A percentile compares a stretch with the other conserved stretches of the same genome.
Conservation (phyloP, 2,888 invertebrate genomes). For the Xestia sexstrigata region DNA sequence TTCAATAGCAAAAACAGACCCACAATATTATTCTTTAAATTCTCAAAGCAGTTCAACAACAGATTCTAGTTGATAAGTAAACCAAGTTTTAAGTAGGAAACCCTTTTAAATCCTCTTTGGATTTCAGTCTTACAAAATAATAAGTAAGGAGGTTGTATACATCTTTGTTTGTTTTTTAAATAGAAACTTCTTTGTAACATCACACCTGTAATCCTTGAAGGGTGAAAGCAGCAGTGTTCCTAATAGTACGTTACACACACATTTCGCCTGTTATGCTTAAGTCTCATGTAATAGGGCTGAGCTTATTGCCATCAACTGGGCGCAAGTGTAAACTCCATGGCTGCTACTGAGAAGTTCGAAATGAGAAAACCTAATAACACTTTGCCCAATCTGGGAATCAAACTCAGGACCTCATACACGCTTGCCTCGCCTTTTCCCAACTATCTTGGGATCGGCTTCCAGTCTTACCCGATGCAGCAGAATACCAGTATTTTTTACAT, state of each 20-base stretch:
- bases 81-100: slow-evolving; percentile 38
- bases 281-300: neutral
- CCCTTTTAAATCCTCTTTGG: slow-evolving; percentile 41
- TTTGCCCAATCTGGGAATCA: neutral
- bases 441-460: neutral
- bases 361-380: neutral
- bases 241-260: neutral
- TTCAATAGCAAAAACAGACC: neutral
- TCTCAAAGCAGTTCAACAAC: neutral
- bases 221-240: neutral
- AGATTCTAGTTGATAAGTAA: slow-evolving; percentile 21
- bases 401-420: neutral
- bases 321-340: neutral
- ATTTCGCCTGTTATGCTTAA: neutral
- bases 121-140: slow-evolving; percentile 30
- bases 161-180: slow-evolving; percentile 14
- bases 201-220: neutral
- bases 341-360: neutral
- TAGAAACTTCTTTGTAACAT: slow-evolving; percentile 40
- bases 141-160: slow-evolving; percentile 5
- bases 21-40: slow-evolving; percentile 21
- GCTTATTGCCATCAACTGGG: neutral
- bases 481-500: neutral
- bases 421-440: neutral
- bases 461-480: too few relatives aligned